These are phyloP conservation scores for Drosophila glabriapex DNA, from an alignment of 2,888 invertebrate genomes.

Conservation along the genomic window DNA sequence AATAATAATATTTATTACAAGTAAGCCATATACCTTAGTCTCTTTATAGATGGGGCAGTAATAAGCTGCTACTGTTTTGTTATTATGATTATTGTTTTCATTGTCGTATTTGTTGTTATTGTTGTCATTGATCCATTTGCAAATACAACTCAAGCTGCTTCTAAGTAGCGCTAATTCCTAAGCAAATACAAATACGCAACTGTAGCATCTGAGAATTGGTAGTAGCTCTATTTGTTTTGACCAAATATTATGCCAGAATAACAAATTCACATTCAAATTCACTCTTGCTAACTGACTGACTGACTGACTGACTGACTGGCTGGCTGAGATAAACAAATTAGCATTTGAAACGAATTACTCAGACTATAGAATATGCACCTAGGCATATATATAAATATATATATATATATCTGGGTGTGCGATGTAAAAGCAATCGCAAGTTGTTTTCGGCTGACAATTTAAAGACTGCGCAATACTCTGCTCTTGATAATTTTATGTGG, in stretches of 20 bases:
- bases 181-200: conserved; percentile 29
- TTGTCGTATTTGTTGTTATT: not conserved
- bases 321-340: conserved; percentile 36
- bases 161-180: conserved; percentile 38
- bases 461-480: not conserved
- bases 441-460: not conserved
- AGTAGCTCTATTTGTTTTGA: conserved; percentile 42
- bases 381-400: not conserved
- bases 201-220: conserved; percentile 15
- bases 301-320: not conserved
- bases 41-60: not conserved
- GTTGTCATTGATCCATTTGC: conserved; percentile 28
- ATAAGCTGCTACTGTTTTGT: not conserved
- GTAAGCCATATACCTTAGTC: not conserved
- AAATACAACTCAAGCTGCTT: not conserved
- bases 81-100: not conserved
- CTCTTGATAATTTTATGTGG: not conserved
- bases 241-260: conserved; percentile 41
- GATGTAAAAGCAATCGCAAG: not conserved
- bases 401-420: not conserved
- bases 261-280: conserved; percentile 1
- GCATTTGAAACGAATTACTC: conserved; percentile 8
- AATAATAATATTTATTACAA: not conserved
- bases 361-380: not conserved
- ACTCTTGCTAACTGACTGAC: not conserved